These are phyloP conservation scores for Linurgus olivaceus DNA, from an alignment of 2,797 vertebrate species.

Conservation along the genomic window DNA sequence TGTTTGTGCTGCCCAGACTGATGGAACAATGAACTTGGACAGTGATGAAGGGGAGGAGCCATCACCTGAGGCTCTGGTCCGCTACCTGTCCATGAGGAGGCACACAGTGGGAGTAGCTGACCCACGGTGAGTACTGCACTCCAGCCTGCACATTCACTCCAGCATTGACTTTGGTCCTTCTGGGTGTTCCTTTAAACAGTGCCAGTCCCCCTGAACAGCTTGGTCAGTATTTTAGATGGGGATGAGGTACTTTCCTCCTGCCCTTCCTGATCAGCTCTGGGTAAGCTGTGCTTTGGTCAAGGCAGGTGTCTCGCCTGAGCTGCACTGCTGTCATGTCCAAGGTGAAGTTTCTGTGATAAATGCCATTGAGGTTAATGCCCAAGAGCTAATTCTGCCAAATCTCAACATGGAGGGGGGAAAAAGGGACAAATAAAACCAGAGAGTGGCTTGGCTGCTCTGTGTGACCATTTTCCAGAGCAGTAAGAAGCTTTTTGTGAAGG, in stretches of 20 bases:
- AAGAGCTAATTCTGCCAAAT: neutral
- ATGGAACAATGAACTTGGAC: constrained; percentile 92
- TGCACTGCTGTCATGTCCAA: neutral
- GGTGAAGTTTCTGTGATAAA: neutral
- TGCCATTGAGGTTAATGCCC: neutral
- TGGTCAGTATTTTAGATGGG: neutral
- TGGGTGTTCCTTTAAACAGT: neutral
- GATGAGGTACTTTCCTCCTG: neutral
- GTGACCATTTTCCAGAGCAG: neutral
- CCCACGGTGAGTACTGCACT: constrained; percentile 82
- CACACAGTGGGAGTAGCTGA: constrained; percentile 98
- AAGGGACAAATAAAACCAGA: neutral
- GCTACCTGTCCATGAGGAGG: constrained; percentile 96
- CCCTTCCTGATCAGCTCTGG: neutral
- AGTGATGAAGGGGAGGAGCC: constrained; percentile 98
- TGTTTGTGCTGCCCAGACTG: constrained; percentile 77
- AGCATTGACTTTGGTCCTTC: neutral
- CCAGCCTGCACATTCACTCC: neutral
- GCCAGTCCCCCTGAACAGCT: neutral
- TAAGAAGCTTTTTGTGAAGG: neutral
- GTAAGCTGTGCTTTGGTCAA: neutral
- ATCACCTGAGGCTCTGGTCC: constrained; percentile 94
- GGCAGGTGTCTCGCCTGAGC: neutral
- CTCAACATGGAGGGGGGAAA: neutral
- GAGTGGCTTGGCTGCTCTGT: neutral